Percentiles rank a stretch among this genome's conserved stretches.
Conservation (phyloP, 2,113 vertebrate genomes). For the Menidia beryllina region DNA sequence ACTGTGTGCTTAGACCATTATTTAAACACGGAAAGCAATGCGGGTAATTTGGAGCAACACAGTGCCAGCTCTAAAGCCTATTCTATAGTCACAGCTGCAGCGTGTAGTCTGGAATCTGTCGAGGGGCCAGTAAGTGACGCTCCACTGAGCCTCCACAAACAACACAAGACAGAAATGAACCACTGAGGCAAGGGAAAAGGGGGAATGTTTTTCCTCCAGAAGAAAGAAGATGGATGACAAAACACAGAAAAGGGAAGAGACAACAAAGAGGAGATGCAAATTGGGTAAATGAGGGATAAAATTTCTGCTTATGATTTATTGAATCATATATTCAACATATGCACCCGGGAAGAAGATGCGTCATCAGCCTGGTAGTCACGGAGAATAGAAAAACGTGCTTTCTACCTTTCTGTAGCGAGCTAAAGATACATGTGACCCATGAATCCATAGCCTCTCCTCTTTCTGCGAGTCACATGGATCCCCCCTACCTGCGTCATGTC, state of each 20-base stretch:
- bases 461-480: conserved; percentile 48
- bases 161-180: conserved; percentile 74
- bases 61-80: conserved; percentile 60
- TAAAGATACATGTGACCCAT: conserved; percentile 38
- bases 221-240: conserved; percentile 57
- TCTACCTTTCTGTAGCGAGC: conserved; percentile 9
- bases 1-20: conserved; percentile 68
- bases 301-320: conserved; percentile 38
- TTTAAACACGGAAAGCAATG: conserved; percentile 75
- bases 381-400: neutral
- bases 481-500: conserved; percentile 49
- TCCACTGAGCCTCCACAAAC: conserved; percentile 78
- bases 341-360: neutral
- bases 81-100: conserved; percentile 72
- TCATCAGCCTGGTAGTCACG: conserved; percentile 11
- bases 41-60: conserved; percentile 66
- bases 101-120: conserved; percentile 72
- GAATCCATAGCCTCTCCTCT: conserved; percentile 41
- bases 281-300: conserved; percentile 13
- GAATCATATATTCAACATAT: conserved; percentile 5
- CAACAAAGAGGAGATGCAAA: conserved; percentile 14
- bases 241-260: conserved; percentile 31
- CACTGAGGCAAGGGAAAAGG: conserved; percentile 64
- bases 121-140: conserved; percentile 76
- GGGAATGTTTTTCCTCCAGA: conserved; percentile 56